A percentile compares a stretch with the other conserved stretches of the same genome.
Evolutionary conservation across 2,888 invertebrate species (phyloP).

Genomic region (Philopedon plagiatum): DNA sequence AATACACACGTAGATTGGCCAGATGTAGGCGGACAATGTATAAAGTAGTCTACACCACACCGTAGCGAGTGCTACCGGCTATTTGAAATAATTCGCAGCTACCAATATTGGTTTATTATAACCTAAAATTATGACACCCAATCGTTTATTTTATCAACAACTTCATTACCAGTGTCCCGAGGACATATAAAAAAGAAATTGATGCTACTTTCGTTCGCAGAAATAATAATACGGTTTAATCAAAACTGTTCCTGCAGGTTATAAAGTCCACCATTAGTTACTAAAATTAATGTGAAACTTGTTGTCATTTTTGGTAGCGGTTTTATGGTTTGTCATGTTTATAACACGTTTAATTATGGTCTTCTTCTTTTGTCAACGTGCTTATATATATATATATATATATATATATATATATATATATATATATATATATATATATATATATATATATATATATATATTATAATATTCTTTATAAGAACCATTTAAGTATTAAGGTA

Average conservation of each 20-base stretch:
- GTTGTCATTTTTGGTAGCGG: slow-evolving; percentile 18
- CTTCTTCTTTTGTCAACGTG: slow-evolving; percentile 21
- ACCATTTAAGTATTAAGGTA: background rate
- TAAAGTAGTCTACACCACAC: slow-evolving; percentile 34
- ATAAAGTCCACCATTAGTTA: slow-evolving; percentile 23
- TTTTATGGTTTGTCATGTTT: slow-evolving; percentile 21
- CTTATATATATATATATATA: too few relatives aligned
- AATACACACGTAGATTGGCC: slow-evolving; percentile 42
- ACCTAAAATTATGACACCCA: slow-evolving; percentile 45
- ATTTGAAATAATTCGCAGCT: slow-evolving; percentile 41
- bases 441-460: too few relatives aligned
- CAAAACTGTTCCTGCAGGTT: slow-evolving; percentile 20
- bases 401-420: too few relatives aligned
- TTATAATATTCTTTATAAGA: background rate
- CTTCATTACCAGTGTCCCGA: slow-evolving; percentile 26
- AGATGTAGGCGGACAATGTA: slow-evolving; percentile 43
- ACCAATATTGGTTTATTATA: slow-evolving; percentile 41
- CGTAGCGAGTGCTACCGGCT: slow-evolving; percentile 30
- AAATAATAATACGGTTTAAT: slow-evolving; percentile 25
- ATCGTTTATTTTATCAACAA: slow-evolving; percentile 35
- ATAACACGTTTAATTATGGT: slow-evolving; percentile 21
- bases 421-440: too few relatives aligned
- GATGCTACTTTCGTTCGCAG: slow-evolving; percentile 15
- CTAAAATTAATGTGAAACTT: slow-evolving; percentile 8
- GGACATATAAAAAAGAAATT: slow-evolving; percentile 21